phyloP scores from a whole-genome alignment of 2,113 vertebrate genomes.

The Donacobius atricapilla region DNA sequence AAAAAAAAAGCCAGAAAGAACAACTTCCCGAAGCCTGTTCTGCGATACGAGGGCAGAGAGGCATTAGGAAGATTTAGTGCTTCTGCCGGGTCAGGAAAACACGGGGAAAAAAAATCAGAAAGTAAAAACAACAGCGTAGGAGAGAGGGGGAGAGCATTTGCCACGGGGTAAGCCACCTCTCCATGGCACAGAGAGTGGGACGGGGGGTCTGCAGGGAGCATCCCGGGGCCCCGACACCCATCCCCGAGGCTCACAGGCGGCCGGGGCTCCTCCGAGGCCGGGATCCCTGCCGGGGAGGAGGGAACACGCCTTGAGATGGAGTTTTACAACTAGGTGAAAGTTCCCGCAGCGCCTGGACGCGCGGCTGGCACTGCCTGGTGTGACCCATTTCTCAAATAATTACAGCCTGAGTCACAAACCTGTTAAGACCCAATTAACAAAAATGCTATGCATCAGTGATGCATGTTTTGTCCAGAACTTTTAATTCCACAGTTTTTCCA shows the following conservation, averaged over 20 bases:
- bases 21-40: neutral
- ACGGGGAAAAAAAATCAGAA: slow-evolving; percentile 19
- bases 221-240: neutral
- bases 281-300: neutral
- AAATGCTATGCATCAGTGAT: slow-evolving; percentile 77
- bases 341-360: slow-evolving; percentile 36
- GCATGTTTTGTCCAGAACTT: slow-evolving; percentile 77
- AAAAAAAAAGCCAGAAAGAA: neutral
- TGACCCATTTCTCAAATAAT: slow-evolving; percentile 76
- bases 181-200: neutral
- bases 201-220: neutral
- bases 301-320: slow-evolving; percentile 5
- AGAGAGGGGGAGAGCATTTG: neutral
- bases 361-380: slow-evolving; percentile 57
- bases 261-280: neutral
- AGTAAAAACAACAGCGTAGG: neutral
- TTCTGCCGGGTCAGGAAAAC: slow-evolving; percentile 9
- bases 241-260: neutral
- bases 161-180: neutral
- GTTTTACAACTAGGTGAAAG: slow-evolving; percentile 57
- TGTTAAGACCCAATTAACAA: slow-evolving; percentile 83
- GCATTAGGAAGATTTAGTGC: slow-evolving; percentile 33
- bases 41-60: neutral
- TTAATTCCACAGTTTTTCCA: slow-evolving; percentile 76
- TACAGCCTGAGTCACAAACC: slow-evolving; percentile 75